Percentiles rank a stretch among this genome's conserved stretches.
Evolutionary conservation across 2,113 vertebrate species (phyloP).

Genomic region (Cebus imitator): DNA sequence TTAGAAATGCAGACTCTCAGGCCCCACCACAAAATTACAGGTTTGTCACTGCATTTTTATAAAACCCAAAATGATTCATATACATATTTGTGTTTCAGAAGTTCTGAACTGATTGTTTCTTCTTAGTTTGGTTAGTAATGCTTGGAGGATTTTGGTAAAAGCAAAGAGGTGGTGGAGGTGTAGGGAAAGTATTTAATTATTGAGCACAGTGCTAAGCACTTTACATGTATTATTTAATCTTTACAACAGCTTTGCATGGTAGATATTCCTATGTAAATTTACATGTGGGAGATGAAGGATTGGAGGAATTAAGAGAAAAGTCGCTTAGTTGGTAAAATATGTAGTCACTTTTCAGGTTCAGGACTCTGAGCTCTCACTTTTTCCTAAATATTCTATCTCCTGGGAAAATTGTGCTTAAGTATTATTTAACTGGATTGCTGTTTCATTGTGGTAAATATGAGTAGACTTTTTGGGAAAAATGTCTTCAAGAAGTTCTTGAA

Average conservation of each 20-base stretch:
- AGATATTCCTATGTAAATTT: neutral
- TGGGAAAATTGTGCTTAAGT: neutral
- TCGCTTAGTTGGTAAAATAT: neutral
- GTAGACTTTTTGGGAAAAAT: neutral
- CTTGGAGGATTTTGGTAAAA: slow-evolving; percentile 12
- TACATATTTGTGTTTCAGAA: slow-evolving; percentile 25
- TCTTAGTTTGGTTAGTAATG: neutral
- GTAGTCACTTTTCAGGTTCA: neutral
- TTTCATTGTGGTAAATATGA: neutral
- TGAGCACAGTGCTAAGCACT: neutral
- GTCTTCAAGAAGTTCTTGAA: neutral
- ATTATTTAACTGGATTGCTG: neutral
- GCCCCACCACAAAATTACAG: neutral
- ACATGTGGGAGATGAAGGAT: neutral
- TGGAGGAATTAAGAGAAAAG: neutral
- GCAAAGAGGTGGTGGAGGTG: neutral
- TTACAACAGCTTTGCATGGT: neutral
- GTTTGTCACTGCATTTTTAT: neutral
- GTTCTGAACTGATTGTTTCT: neutral
- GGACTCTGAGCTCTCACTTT: neutral
- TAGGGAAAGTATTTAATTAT: neutral
- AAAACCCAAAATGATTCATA: neutral
- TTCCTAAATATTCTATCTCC: neutral
- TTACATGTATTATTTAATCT: neutral
- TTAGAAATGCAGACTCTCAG: neutral